Conservation (phyloP, 2,113 vertebrate genomes). For the Limanda limanda region DNA sequence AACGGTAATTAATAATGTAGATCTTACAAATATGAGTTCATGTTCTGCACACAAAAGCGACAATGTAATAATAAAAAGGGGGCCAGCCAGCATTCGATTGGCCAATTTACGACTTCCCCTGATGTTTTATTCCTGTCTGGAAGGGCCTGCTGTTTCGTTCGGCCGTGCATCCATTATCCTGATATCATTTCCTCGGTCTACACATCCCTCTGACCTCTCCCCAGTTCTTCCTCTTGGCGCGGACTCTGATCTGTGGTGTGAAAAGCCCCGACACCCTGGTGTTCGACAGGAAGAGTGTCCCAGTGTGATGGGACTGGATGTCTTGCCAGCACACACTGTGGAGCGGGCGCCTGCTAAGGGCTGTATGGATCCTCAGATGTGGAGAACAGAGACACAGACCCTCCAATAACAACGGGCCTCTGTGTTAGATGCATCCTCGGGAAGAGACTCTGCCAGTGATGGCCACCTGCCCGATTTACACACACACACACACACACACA, state of each 20-base stretch:
- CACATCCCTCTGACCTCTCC: conserved; percentile 60
- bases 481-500: conserved; percentile 31
- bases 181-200: conserved; percentile 56
- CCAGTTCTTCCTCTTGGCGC: conserved; percentile 67
- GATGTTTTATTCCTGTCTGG: conserved; percentile 36
- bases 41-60: conserved; percentile 18
- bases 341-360: conserved; percentile 53
- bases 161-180: conserved; percentile 50
- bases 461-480: conserved; percentile 58
- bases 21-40: conserved; percentile 16
- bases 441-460: conserved; percentile 55
- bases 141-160: conserved; percentile 48
- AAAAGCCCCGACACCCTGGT: conserved; percentile 62
- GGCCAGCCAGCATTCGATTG: conserved; percentile 17
- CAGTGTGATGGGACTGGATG: conserved; percentile 58
- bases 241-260: conserved; percentile 60
- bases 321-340: conserved; percentile 67
- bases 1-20: conserved; percentile 3
- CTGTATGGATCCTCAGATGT: conserved; percentile 69
- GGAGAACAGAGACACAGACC: conserved; percentile 60
- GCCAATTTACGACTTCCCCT: conserved; percentile 41
- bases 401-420: conserved; percentile 65
- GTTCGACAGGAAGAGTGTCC: conserved; percentile 68
- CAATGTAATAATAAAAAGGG: conserved; percentile 23
- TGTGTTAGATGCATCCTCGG: conserved; percentile 58